Evolutionary conservation across 2,888 invertebrate species (phyloP).

Genomic region (Metacarcinus magister): DNA sequence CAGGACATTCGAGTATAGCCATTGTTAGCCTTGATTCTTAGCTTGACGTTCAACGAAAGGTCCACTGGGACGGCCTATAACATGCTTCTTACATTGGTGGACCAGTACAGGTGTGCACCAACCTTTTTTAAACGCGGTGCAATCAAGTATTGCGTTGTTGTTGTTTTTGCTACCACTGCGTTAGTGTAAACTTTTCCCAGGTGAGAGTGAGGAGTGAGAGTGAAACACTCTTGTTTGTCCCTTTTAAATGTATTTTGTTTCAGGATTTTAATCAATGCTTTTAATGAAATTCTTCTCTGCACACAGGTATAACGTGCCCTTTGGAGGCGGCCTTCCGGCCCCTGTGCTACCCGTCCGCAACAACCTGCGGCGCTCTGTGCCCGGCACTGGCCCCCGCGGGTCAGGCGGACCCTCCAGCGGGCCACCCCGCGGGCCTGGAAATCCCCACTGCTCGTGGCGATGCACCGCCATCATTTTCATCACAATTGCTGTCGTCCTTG

Average conservation of each 20-base stretch:
- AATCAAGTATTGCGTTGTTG: not conserved
- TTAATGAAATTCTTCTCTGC: conserved; percentile 5
- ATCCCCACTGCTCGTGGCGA: conserved; percentile 91
- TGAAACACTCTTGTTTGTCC: not conserved
- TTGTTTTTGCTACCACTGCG: conserved; percentile 1
- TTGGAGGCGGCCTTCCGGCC: conserved; percentile 72
- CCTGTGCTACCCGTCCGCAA: conserved; percentile 89
- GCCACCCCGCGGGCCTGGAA: conserved; percentile 55
- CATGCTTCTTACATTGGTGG: not conserved
- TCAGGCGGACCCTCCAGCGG: conserved; percentile 68
- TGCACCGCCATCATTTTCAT: conserved; percentile 95
- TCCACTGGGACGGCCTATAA: not conserved
- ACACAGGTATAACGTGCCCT: conserved; percentile 79
- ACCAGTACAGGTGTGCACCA: not conserved
- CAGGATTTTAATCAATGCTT: not conserved
- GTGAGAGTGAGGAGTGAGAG: not conserved
- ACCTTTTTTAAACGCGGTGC: not conserved
- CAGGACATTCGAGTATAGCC: too few relatives aligned
- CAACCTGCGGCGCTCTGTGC: conserved; percentile 87
- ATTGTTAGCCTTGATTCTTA: not conserved
- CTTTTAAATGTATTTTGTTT: not conserved
- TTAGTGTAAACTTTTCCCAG: conserved; percentile 6
- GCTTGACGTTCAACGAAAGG: not conserved
- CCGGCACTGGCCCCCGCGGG: conserved; percentile 63
- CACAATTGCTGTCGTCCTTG: conserved; percentile 92